These are phyloP conservation scores for Corapipo altera DNA, from an alignment of 2,113 vertebrate genomes.

Conservation along the genomic window DNA sequence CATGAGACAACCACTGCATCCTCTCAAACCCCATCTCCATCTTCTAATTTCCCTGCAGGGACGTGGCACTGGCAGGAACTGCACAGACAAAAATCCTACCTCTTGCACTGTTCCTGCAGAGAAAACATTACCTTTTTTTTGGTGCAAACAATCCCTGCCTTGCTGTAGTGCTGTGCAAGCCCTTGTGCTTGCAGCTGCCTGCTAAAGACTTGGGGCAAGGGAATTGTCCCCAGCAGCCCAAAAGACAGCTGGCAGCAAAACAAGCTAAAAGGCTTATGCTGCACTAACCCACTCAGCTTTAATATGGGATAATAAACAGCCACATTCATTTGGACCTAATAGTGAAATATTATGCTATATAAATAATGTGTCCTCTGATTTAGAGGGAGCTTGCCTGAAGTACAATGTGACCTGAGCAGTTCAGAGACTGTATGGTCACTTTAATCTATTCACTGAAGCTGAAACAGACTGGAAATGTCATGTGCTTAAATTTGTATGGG, in stretches of 20 bases:
- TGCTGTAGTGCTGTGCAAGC: background rate
- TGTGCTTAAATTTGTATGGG: background rate
- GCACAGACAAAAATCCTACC: background rate
- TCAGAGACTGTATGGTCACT: background rate
- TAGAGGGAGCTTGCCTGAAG: background rate
- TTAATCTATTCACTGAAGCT: conserved; percentile 21
- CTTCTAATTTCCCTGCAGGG: background rate
- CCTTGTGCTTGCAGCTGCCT: background rate
- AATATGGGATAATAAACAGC: background rate
- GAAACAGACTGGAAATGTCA: conserved; percentile 18
- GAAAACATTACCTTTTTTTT: background rate
- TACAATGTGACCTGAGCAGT: background rate
- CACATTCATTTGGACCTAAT: background rate
- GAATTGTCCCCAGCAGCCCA: background rate
- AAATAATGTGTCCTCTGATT: background rate
- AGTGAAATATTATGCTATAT: background rate
- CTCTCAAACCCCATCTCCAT: background rate
- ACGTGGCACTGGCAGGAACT: background rate
- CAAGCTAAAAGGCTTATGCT: background rate
- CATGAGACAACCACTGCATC: background rate
- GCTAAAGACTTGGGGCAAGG: background rate
- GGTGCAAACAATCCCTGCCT: background rate
- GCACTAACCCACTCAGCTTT: background rate
- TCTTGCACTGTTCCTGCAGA: background rate
- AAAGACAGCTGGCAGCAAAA: conserved; percentile 5